Percentiles rank a stretch among this genome's conserved stretches.
These are phyloP conservation scores for Harmothoe impar DNA, from an alignment of 2,888 invertebrate species.

Conservation along the genomic window DNA sequence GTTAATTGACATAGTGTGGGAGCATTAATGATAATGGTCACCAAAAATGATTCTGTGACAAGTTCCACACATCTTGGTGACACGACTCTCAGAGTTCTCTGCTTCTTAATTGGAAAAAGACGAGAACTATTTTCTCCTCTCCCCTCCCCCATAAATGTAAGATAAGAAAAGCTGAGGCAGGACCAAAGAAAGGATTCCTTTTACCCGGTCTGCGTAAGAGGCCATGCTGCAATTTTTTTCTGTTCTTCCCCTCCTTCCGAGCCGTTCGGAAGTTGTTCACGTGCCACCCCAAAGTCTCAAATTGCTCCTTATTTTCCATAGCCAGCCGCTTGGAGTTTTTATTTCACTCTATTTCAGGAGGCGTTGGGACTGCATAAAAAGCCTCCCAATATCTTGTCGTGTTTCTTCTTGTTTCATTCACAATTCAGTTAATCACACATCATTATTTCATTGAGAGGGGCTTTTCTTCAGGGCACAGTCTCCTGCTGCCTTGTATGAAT, in stretches of 20 bases:
- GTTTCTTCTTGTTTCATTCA: background rate
- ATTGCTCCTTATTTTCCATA: slow-evolving; percentile 32
- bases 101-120: slow-evolving; percentile 10
- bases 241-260: background rate
- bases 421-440: slow-evolving; percentile 8
- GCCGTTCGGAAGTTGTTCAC: slow-evolving; percentile 24
- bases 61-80: too few species aligned
- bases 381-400: background rate
- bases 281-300: slow-evolving; percentile 12
- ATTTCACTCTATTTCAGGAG: background rate
- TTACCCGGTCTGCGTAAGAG: background rate
- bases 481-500: too few species aligned
- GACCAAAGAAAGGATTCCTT: background rate
- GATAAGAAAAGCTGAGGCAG: background rate
- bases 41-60: too few species aligned
- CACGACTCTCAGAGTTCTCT: too few species aligned
- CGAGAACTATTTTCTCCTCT: background rate
- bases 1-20: too few species aligned
- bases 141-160: too few species aligned
- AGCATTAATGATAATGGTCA: too few species aligned
- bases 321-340: background rate
- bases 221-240: background rate
- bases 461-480: too few species aligned
- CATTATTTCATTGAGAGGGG: slow-evolving; percentile 23
- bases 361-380: background rate